Evolutionary conservation across 2,113 vertebrate species (phyloP), one percentile per base, ranked within the genome.

Genomic region (Mastomys natalensis): DNA sequence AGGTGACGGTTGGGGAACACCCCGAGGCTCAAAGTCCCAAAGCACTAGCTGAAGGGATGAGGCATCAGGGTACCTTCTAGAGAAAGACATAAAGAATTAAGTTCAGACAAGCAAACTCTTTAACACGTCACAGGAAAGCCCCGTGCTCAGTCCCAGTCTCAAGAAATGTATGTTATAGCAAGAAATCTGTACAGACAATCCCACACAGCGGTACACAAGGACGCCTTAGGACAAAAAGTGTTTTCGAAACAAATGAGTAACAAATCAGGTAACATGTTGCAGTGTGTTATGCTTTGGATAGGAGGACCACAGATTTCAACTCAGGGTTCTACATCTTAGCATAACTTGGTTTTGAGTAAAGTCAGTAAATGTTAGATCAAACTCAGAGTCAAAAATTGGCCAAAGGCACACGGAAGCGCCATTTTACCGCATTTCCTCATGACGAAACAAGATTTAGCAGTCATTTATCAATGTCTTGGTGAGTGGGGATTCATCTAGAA

Each of bases 261-360:
- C 24, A 0, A 43, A 94, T 81, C 72, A 12, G 40, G 9, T 55
- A 82, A 40, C 68, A 19, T 55, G 70, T 48, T 45, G 64, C 81
- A 82, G 26, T 34, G 76, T 12, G 21, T 84, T 10, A 64, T 89
- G 64, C 74, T 94, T 89, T 94, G 66, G 58, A 81, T 68, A 7
- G 60, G 45, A 95, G 66, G 64, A 95, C 16, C 26, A 48, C 43
- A 62, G 60, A 87, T 7, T 92, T 73, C 77, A 73, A 90, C 29
- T 7, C 21, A 93, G 48, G 58, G 76, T 10, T 96, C 90, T n/a
- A 84, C 51, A 81, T 64, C 15, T 34, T 6, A 64, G 55, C 17
- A 26, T 55, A 82, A 73, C 51, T 26, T 86, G 82, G n/a, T 92
- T 89, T 78, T 94, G 64, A 95, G n/a, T 66, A 93, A 94, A 31